Percentiles rank a stretch among this genome's conserved stretches.
Evolutionary conservation across 2,797 vertebrate genomes (phyloP).

Genomic region (Anisognathus igniventris): DNA sequence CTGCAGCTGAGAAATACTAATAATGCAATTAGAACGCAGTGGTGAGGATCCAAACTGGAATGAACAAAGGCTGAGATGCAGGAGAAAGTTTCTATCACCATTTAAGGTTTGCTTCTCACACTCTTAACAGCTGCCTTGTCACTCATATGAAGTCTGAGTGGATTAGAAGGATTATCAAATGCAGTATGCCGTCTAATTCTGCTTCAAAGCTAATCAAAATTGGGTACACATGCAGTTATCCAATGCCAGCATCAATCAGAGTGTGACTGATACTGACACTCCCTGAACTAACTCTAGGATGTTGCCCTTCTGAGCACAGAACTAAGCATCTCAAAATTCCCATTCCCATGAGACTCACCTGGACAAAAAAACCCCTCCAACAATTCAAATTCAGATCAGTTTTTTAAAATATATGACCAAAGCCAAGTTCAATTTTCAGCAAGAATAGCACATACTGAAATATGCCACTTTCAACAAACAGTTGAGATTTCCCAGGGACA

Average conservation of each 20-base stretch:
- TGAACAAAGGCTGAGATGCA: neutral
- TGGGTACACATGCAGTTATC: conserved; percentile 15
- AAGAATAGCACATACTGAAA: neutral
- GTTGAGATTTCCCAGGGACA: neutral
- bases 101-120: conserved; percentile 14
- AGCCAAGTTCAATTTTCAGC: neutral
- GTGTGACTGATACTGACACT: conserved; percentile 22
- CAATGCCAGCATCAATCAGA: conserved; percentile 34
- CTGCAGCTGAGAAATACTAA: neutral
- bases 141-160: conserved; percentile 32
- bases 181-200: neutral
- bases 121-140: conserved; percentile 8
- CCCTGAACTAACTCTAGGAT: neutral
- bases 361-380: neutral
- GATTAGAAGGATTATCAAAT: conserved; percentile 50
- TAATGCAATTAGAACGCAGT: neutral
- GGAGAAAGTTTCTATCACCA: neutral
- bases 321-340: neutral
- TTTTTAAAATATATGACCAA: neutral
- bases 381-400: neutral
- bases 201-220: conserved; percentile 49
- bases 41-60: neutral
- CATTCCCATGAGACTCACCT: neutral
- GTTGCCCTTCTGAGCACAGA: neutral
- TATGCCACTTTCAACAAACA: neutral